Evolutionary conservation across 2,888 invertebrate species (phyloP).

Genomic region (Drosophila phalerata): DNA sequence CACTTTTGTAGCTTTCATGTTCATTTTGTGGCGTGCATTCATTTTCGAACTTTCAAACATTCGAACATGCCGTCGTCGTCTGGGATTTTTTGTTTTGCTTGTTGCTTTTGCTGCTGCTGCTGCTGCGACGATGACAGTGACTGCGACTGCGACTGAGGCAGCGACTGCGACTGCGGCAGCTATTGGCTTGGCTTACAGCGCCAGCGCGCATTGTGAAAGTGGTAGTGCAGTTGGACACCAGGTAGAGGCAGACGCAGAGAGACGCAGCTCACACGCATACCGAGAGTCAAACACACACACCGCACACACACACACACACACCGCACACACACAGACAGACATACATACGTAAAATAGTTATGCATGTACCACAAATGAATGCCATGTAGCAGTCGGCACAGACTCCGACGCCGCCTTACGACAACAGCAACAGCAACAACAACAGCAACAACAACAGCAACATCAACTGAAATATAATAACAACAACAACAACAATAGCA

Average conservation of each 20-base stretch:
- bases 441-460: slow-evolving; percentile 22
- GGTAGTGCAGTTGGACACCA: slow-evolving; percentile 75
- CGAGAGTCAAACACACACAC: slow-evolving; percentile 37
- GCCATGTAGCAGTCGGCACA: slow-evolving; percentile 71
- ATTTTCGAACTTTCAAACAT: slow-evolving; percentile 74
- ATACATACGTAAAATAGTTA: slow-evolving; percentile 65
- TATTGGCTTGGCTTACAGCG: slow-evolving; percentile 43
- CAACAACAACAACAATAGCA: slow-evolving; percentile 17
- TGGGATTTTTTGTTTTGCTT: slow-evolving; percentile 34
- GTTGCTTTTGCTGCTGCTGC: slow-evolving; percentile 49
- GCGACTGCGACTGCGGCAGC: slow-evolving; percentile 10
- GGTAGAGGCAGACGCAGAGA: slow-evolving; percentile 64
- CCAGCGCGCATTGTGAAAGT: slow-evolving; percentile 68
- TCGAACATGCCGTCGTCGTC: slow-evolving; percentile 52
- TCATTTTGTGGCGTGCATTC: slow-evolving; percentile 75
- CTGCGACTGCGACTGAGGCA: slow-evolving; percentile 33
- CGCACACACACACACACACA: slow-evolving; percentile 35
- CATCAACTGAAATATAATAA: too few relatives aligned
- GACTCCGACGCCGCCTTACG: slow-evolving; percentile 71
- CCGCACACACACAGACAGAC: slow-evolving; percentile 22
- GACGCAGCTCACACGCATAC: slow-evolving; percentile 49
- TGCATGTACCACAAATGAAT: slow-evolving; percentile 80
- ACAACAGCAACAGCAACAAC: slow-evolving; percentile 47
- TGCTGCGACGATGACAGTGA: slow-evolving; percentile 2
- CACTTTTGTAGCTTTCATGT: slow-evolving; percentile 60